Base-by-base conservation (phyloP, 2,888 invertebrate species). In the Antitype chi region DNA sequence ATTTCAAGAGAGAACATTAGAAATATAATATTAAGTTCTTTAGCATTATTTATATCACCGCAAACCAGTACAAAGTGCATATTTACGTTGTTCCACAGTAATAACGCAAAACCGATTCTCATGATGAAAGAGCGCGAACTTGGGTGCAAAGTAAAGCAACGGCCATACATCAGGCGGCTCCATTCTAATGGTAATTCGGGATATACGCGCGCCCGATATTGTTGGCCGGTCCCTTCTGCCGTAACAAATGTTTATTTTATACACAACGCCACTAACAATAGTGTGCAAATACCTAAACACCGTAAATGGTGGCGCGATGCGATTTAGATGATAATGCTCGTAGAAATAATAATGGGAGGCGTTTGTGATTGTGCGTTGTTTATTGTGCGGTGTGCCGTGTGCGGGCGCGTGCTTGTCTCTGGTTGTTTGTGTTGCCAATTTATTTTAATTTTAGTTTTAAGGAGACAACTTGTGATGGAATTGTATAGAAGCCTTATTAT, bases 171-270 rank as follows among this genome's bases (percentile, higher is more conserved):
- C 96, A 96, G 92, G 81, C 89, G 90, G 91, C 89, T 90, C 95
- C 94, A 96, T 96, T 96, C 95, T 96, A 95, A 96, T 96, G 96
- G 94, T 96, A 96, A 96, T 96, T 89, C 91, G 93, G 94, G 94
- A 94, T 95, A 93, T 93, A 90, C 91, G 89, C 91, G 90, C 90
- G 85, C 88, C 93, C 94, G 95, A 95, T 96, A 96, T 96, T 96
- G 95, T 88, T 95, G 93, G 89, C 93, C 93, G 88, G 92, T 91
- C 94, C 94, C 93, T 93, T 92, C 92, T 90, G 92, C 94, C 92
- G 94, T 96, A 96, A 96, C 96, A 96, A 96, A 96, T 96, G 96
- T 96, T 96, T 96, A 96, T 96, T 96, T 96, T 96, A 96, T 96
- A 96, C 96, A 96, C 96, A 96, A 93, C 95, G 95, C 95, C 95